Percentiles rank a stretch among this genome's conserved stretches.
Conservation (phyloP, 1,140 invertebrate species). For the Leptopilina boulardi region DNA sequence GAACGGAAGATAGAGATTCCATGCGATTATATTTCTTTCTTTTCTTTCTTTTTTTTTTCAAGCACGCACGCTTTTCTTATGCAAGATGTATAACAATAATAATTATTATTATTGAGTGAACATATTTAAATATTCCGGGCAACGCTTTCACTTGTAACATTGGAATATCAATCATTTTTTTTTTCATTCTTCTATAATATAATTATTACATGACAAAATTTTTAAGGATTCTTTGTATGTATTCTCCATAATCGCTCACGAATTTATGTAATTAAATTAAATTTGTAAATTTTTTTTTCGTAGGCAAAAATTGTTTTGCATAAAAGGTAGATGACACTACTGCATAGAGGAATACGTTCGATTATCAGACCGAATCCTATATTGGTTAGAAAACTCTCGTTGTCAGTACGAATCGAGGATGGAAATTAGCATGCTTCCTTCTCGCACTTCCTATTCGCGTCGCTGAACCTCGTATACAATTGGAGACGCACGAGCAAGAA, state of each 20-base stretch:
- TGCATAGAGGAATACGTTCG: slow-evolving; percentile 25
- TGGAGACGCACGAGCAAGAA: neutral
- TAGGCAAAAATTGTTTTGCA: no score
- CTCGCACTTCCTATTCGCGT: slow-evolving; percentile 66
- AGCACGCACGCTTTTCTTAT: slow-evolving; percentile 26
- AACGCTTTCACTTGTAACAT: slow-evolving; percentile 2
- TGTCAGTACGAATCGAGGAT: slow-evolving; percentile 57
- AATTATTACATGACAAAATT: slow-evolving; percentile 2
- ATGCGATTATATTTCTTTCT: neutral
- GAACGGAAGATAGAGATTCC: slow-evolving; percentile 21
- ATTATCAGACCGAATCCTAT: slow-evolving; percentile 62
- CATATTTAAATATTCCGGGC: slow-evolving; percentile 3
- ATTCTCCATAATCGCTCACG: neutral
- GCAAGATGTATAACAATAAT: slow-evolving; percentile 20
- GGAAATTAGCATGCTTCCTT: slow-evolving; percentile 67
- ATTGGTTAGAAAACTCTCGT: slow-evolving; percentile 63
- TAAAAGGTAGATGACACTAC: slow-evolving; percentile 21
- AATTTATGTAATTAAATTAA: neutral
- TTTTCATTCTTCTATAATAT: neutral
- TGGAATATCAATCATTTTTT: slow-evolving; percentile 26
- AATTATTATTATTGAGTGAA: neutral
- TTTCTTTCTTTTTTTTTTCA: no score
- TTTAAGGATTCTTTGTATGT: neutral
- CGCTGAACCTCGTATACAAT: slow-evolving; percentile 58
- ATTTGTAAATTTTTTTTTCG: no score